These are phyloP conservation scores for Amphiprion ocellaris DNA, from an alignment of 2,113 vertebrate species.

Conservation along the genomic window DNA sequence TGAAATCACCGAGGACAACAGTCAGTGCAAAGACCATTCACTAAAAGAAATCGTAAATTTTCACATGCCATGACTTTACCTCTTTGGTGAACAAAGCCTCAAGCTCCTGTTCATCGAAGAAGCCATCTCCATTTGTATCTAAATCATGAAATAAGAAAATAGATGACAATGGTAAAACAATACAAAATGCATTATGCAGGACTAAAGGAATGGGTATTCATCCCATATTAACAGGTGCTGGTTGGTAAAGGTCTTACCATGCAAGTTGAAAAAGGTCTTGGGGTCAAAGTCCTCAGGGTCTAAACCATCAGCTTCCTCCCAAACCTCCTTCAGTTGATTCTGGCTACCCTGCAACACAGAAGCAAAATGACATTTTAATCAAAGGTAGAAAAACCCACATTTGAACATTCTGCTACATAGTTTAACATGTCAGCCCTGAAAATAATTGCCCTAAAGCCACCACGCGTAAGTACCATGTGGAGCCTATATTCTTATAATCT, in stretches of 20 bases:
- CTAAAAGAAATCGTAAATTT: not conserved
- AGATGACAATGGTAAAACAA: not conserved
- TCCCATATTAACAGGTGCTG: not conserved
- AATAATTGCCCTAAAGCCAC: not conserved
- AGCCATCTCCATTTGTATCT: constrained; percentile 96
- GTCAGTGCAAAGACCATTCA: constrained; percentile 8
- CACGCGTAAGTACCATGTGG: no score
- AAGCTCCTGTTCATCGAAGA: constrained; percentile 96
- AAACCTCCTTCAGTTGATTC: constrained; percentile 97
- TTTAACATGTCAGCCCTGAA: not conserved
- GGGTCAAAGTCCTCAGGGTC: constrained; percentile 98
- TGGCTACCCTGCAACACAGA: constrained; percentile 91
- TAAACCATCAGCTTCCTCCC: constrained; percentile 97
- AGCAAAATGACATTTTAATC: not conserved
- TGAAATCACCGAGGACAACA: constrained; percentile 65
- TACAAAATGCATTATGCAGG: not conserved
- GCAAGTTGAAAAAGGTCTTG: constrained; percentile 98
- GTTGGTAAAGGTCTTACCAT: constrained; percentile 85
- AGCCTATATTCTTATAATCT: not conserved
- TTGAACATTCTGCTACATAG: not conserved
- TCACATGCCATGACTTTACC: constrained; percentile 79
- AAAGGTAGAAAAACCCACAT: not conserved
- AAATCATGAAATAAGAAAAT: constrained; percentile 43
- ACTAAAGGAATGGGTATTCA: not conserved
- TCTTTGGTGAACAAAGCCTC: constrained; percentile 98